Percentiles rank a stretch among this genome's conserved stretches.
Evolutionary conservation across 2,888 invertebrate genomes (phyloP).

Genomic region (Cetonia aurata): DNA sequence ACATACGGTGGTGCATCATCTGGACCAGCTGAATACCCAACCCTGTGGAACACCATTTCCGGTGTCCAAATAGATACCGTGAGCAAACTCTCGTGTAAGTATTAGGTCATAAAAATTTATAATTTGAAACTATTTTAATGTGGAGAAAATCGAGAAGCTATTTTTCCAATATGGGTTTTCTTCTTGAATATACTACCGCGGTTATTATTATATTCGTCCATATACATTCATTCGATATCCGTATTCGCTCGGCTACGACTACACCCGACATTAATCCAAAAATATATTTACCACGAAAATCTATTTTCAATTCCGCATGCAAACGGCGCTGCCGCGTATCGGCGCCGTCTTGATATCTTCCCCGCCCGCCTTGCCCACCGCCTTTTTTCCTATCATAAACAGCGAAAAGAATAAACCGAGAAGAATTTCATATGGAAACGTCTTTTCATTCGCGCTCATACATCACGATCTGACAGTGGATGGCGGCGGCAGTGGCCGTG

Average conservation of each 20-base stretch:
- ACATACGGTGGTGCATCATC: no score
- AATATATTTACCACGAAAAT: conserved; percentile 41
- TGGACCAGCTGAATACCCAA: no score
- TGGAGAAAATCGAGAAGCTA: neutral
- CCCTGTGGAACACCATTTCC: no score
- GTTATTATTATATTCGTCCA: conserved; percentile 25
- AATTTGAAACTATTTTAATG: no score
- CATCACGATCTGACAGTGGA: conserved; percentile 33
- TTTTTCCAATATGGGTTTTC: conserved; percentile 8
- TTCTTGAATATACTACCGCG: conserved; percentile 17
- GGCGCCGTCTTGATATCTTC: conserved; percentile 27
- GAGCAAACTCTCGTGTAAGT: no score
- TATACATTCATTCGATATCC: conserved; percentile 23
- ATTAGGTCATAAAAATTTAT: no score
- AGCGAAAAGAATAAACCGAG: conserved; percentile 38
- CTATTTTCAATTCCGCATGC: conserved; percentile 38
- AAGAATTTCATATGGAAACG: conserved; percentile 37
- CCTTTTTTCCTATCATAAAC: conserved; percentile 28
- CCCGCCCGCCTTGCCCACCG: neutral
- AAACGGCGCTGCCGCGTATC: conserved; percentile 29
- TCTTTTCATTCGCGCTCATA: conserved; percentile 40
- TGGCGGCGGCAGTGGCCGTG: conserved; percentile 4
- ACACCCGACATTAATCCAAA: conserved; percentile 35
- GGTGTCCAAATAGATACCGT: no score
- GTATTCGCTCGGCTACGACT: conserved; percentile 16